Evolutionary conservation across 2,113 vertebrate species (phyloP).

Genomic region (Saguinus midas): DNA sequence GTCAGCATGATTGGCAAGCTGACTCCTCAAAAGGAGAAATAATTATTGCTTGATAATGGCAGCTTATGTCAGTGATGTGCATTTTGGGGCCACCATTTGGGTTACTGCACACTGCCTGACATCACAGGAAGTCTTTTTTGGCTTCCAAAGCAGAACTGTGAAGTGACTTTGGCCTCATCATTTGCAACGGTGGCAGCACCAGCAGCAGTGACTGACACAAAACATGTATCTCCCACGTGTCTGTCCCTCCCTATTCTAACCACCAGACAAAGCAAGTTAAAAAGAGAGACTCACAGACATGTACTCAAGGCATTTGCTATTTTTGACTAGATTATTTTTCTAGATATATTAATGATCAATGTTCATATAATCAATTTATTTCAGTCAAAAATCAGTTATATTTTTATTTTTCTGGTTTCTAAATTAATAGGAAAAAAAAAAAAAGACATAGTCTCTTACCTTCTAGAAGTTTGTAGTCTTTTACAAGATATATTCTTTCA

Average conservation of each 20-base stretch:
- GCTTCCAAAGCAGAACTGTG: neutral
- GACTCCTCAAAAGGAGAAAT: slow-evolving; percentile 68
- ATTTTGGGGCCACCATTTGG: slow-evolving; percentile 12
- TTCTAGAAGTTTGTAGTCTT: neutral
- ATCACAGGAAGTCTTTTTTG: slow-evolving; percentile 71
- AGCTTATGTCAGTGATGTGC: slow-evolving; percentile 32
- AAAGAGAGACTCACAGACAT: neutral
- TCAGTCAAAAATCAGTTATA: neutral
- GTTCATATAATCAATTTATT: neutral
- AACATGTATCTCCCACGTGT: neutral
- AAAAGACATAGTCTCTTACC: neutral
- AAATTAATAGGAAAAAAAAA: neutral
- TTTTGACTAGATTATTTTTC: slow-evolving; percentile 27
- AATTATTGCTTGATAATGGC: slow-evolving; percentile 73
- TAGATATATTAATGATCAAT: neutral
- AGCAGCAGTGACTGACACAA: no score
- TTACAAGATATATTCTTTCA: neutral
- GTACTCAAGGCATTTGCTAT: slow-evolving; percentile 7
- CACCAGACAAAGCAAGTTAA: neutral
- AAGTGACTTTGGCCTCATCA: neutral
- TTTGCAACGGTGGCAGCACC: neutral
- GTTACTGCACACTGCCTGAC: neutral
- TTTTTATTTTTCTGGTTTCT: neutral
- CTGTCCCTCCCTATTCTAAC: neutral
- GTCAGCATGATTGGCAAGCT: slow-evolving; percentile 71